Conservation (phyloP, 2,113 vertebrate species). For the Myrmecophaga tridactyla region DNA sequence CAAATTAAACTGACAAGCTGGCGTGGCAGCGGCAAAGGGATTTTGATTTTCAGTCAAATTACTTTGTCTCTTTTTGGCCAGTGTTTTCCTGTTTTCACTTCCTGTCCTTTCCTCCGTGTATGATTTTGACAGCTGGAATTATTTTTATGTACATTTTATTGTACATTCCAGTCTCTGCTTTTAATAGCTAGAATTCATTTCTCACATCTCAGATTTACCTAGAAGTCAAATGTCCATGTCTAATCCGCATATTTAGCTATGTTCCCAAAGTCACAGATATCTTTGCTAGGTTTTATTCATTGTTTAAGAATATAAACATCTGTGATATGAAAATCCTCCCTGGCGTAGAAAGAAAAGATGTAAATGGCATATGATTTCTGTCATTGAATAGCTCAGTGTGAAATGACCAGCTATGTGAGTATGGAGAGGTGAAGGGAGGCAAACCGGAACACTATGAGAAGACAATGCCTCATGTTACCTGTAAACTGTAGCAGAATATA, state of each 20-base stretch:
- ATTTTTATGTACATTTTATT: conserved; percentile 34
- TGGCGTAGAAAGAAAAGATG: not conserved
- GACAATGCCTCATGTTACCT: too few species aligned
- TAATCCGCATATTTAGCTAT: not conserved
- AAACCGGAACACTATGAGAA: not conserved
- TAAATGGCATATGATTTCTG: not conserved
- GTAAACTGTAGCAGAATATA: not conserved
- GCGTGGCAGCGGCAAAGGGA: conserved; percentile 33
- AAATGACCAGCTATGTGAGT: not conserved
- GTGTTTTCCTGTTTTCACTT: not conserved
- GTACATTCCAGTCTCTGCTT: not conserved
- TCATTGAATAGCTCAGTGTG: not conserved
- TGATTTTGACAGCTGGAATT: conserved; percentile 49
- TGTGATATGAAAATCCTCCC: not conserved
- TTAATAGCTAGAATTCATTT: not conserved
- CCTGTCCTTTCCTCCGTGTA: conserved; percentile 6
- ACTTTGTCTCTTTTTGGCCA: not conserved
- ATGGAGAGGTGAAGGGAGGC: not conserved
- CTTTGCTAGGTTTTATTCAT: not conserved
- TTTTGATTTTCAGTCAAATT: conserved; percentile 46
- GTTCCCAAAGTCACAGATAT: not conserved
- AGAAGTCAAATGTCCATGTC: not conserved
- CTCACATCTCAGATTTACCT: not conserved
- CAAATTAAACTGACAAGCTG: conserved; percentile 62
- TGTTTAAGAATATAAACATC: not conserved